A percentile compares a stretch with the other conserved stretches of the same genome.
Conservation (phyloP, 2,797 vertebrate species). For the Pteronotus mesoamericanus region DNA sequence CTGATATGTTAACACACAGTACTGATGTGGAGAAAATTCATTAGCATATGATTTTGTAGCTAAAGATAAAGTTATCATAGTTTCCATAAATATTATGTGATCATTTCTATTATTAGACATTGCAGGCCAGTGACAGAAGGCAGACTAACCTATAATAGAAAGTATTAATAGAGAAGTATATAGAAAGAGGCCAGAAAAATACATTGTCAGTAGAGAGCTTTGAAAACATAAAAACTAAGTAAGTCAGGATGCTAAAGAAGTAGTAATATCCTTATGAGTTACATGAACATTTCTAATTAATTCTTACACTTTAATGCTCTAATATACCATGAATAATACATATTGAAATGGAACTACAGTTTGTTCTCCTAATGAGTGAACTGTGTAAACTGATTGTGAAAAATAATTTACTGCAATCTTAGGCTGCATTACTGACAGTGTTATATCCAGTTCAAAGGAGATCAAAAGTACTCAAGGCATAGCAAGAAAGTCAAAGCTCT, state of each 20-base stretch:
- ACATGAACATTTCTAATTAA: neutral
- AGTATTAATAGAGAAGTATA: no score
- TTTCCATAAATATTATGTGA: neutral
- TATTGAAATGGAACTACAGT: neutral
- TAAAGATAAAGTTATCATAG: neutral
- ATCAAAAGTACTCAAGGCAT: neutral
- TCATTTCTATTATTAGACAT: neutral
- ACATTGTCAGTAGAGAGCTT: neutral
- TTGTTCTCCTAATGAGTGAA: neutral
- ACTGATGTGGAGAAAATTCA: neutral
- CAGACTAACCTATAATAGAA: neutral
- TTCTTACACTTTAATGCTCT: neutral
- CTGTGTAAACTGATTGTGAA: neutral
- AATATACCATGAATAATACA: neutral
- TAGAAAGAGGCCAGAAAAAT: neutral
- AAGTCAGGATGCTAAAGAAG: neutral
- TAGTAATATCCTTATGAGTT: neutral
- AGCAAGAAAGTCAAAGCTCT: neutral
- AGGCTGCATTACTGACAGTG: neutral
- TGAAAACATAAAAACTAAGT: neutral
- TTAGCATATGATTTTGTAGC: neutral
- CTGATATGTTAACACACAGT: neutral
- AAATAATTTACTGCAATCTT: neutral
- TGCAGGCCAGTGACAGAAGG: neutral
- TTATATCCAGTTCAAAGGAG: neutral